Percentiles rank a stretch among this genome's conserved stretches.
phyloP scores from a whole-genome alignment of 2,113 vertebrate species.

The Pipra filicauda region DNA sequence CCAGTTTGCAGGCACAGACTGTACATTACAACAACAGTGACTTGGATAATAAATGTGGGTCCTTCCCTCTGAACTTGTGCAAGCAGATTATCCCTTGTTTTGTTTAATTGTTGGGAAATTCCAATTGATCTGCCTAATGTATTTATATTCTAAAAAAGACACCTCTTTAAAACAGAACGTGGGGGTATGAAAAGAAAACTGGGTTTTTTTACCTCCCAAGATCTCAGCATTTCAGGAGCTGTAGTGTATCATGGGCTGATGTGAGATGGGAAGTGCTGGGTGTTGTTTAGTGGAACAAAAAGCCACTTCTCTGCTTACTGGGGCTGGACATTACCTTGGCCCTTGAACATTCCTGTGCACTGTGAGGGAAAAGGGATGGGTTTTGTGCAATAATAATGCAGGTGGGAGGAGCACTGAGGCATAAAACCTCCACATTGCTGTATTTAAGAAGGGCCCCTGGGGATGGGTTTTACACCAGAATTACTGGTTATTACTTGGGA shows the following conservation, averaged over 20 bases:
- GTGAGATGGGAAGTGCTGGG: background rate
- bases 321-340: background rate
- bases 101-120: background rate
- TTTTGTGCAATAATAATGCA: background rate
- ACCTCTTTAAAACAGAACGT: background rate
- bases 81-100: background rate
- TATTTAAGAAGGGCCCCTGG: background rate
- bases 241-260: background rate
- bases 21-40: background rate
- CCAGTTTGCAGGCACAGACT: background rate
- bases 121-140: background rate
- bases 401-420: background rate
- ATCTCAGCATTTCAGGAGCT: background rate
- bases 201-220: background rate
- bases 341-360: background rate
- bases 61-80: background rate
- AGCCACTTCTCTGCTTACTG: background rate
- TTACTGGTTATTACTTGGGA: background rate
- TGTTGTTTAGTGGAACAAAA: background rate
- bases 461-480: background rate
- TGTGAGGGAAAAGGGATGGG: background rate
- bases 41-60: background rate
- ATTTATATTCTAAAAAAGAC: background rate
- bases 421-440: background rate
- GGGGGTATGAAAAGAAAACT: background rate